Percentiles rank a stretch among this genome's conserved stretches.
phyloP scores from a whole-genome alignment of 2,888 invertebrate species.

The Brachyptera risi region DNA sequence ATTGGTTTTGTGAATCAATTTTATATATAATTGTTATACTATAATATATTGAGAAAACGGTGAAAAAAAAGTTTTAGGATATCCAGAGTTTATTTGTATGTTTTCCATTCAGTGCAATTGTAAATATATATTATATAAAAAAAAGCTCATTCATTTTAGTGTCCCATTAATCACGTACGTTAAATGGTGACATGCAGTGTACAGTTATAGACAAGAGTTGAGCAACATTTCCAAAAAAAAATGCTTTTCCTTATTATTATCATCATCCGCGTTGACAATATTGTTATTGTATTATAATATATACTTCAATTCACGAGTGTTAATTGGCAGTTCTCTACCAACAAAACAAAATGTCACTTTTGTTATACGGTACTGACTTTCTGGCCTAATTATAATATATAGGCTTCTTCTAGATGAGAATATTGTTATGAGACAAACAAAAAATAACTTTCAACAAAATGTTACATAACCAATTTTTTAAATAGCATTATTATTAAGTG shows the following conservation, averaged over 20 bases:
- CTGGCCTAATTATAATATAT: too few species aligned
- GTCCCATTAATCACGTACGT: constrained; percentile 11
- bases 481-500: too few species aligned
- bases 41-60: too few species aligned
- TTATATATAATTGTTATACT: constrained; percentile 3
- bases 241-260: constrained; percentile 25
- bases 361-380: background rate
- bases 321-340: constrained; percentile 1
- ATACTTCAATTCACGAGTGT: too few species aligned
- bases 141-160: constrained; percentile 20
- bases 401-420: too few species aligned
- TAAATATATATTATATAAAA: constrained; percentile 23
- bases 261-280: constrained; percentile 33
- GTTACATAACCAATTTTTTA: too few species aligned
- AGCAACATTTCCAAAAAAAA: constrained; percentile 16
- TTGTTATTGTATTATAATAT: constrained; percentile 31
- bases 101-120: constrained; percentile 26
- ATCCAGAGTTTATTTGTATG: too few species aligned
- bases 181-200: background rate
- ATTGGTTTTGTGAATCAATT: background rate
- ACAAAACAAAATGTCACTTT: background rate
- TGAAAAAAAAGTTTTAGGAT: too few species aligned
- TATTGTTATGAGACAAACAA: too few species aligned
- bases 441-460: too few species aligned
- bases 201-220: background rate